Conservation (phyloP, 1,140 invertebrate species). For the Maconellicoccus hirsutus region DNA sequence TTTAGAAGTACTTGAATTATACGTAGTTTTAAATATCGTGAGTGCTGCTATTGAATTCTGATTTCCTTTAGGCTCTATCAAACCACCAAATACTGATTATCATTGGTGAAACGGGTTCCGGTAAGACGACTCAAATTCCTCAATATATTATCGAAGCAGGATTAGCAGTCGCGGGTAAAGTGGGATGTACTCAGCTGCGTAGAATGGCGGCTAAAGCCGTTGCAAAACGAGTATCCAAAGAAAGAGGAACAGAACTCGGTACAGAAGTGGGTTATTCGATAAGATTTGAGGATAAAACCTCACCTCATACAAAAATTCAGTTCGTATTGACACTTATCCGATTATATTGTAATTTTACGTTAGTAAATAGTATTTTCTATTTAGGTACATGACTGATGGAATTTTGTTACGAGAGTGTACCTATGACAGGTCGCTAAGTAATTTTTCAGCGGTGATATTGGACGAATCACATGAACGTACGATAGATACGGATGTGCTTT, state of each 20-base stretch:
- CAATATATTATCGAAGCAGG: conserved; percentile 56
- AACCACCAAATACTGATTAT: conserved; percentile 89
- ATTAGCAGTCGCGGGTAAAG: conserved; percentile 43
- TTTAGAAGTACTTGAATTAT: background rate
- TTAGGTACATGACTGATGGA: conserved; percentile 88
- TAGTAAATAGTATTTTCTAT: conserved; percentile 30
- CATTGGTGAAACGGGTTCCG: conserved; percentile 92
- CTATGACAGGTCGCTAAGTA: conserved; percentile 49
- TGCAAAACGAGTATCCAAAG: conserved; percentile 72
- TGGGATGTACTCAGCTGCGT: conserved; percentile 75
- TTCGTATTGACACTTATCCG: background rate
- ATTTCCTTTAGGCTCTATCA: conserved; percentile 39
- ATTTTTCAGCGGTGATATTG: conserved; percentile 77
- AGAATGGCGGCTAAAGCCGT: conserved; percentile 86
- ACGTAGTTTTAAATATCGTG: background rate
- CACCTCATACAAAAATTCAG: conserved; percentile 56
- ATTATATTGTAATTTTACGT: background rate
- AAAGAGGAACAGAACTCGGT: conserved; percentile 52
- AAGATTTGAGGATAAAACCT: conserved; percentile 79
- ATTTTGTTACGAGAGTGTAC: conserved; percentile 79
- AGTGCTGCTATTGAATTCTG: background rate
- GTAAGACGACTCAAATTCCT: conserved; percentile 93
- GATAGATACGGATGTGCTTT: conserved; percentile 84
- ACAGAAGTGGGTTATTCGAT: conserved; percentile 78
- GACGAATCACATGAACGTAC: conserved; percentile 97